Conservation (phyloP, 2,888 invertebrate species). For the Tenthredo distinguenda region DNA sequence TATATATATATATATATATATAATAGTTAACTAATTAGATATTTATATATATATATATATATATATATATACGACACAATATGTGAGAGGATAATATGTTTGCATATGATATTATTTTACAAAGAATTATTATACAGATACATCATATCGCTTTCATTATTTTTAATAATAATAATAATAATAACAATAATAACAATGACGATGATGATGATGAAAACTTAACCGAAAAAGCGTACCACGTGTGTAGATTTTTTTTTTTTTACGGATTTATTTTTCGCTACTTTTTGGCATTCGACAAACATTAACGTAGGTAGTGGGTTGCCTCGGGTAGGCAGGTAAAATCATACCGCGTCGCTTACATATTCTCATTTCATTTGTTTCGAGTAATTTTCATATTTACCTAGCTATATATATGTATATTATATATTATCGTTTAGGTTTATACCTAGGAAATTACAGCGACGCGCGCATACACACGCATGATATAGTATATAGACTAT, state of each 20-base stretch:
- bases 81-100: too few species aligned
- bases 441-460: neutral
- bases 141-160: neutral
- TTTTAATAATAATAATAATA: neutral
- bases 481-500: neutral
- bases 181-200: neutral
- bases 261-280: neutral
- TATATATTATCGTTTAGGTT: neutral
- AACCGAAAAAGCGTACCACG: neutral
- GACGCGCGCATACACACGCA: neutral
- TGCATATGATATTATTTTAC: neutral
- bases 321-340: neutral
- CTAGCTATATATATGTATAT: too few species aligned
- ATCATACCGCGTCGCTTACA: too few species aligned
- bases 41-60: too few species aligned
- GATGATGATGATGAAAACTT: neutral
- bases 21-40: too few species aligned
- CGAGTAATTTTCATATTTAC: too few species aligned
- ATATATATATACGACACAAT: too few species aligned
- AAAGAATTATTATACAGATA: neutral
- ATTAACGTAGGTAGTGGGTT: neutral
- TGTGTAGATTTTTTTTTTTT: neutral
- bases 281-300: neutral
- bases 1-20: too few species aligned
- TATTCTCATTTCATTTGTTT: neutral